Evolutionary conservation across 1,140 invertebrate species (phyloP), one percentile per base, ranked within the genome.

Genomic region (Cardiocondyla obscurior): DNA sequence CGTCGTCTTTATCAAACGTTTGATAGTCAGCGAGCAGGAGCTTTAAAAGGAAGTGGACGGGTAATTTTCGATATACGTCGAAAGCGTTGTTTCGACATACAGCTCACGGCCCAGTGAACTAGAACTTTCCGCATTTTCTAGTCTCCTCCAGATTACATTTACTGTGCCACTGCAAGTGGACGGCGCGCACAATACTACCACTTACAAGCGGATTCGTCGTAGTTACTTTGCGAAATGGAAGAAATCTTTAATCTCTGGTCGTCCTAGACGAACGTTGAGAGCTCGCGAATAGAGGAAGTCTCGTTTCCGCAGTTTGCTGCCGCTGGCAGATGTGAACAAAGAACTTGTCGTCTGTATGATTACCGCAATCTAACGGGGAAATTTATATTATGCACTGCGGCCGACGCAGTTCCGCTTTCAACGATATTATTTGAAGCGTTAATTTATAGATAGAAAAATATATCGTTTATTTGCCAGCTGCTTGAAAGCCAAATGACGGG

Each of bases 191-290:
- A 53, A 53, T 28, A 67, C 62, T 14, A 39, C 62, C 12, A 39
- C 44, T 53, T 67, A 53, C 14, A 64, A 70, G 19, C 25, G 16
- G n/a, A 62, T 73, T n/a, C 64, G 60, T 83, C 51, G 79, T 82
- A 22, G 67, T 19, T 36, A 44, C 39, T 10, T 62, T 65, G 53
- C 7, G 36, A 55, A 44, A 86, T 83, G 79, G 85, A 86, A 86
- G 85, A 85, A 81, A 86, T 85, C 79, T 86, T 85, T 86, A 82
- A 86, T 69, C 58, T 84, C 74, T 74, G 36, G 49, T 14, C 70
- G 19, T 72, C 72, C 62, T 69, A 60, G 81, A 49, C 30, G 28
- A 51, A 44, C 10, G 67, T 12, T 36, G 44, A 49, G 67, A 33
- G 33, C 42, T 49, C 36, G 42, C 7, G 46, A 81, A 65, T 39